A percentile compares a stretch with the other conserved stretches of the same genome.
Evolutionary conservation across 2,113 vertebrate genomes (phyloP).

Genomic region (Morone saxatilis): DNA sequence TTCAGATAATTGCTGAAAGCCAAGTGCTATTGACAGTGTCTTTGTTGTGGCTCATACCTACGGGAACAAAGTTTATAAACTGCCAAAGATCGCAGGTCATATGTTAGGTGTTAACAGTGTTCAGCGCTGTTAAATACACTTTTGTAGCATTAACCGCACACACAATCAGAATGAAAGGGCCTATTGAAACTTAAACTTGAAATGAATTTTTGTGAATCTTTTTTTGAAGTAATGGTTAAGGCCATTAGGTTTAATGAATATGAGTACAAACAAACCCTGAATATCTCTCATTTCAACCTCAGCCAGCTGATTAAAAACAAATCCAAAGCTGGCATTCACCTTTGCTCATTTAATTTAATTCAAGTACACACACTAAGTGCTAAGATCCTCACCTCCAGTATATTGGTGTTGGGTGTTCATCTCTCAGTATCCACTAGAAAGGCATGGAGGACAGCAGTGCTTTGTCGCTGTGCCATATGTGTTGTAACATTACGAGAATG

Average conservation of each 20-base stretch:
- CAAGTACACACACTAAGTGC: neutral
- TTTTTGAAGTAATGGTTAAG: neutral
- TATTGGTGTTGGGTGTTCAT: neutral
- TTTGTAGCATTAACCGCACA: neutral
- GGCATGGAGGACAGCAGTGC: neutral
- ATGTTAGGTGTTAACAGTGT: neutral
- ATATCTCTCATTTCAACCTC: neutral
- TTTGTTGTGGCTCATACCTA: neutral
- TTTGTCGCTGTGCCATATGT: neutral
- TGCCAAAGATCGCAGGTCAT: neutral
- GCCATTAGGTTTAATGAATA: neutral
- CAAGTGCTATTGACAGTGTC: neutral
- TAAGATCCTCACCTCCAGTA: neutral
- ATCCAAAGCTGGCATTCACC: neutral
- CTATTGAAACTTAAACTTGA: neutral
- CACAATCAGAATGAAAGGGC: neutral
- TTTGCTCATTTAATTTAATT: neutral
- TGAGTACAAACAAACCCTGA: neutral
- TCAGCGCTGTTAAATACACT: neutral
- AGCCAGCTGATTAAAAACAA: neutral
- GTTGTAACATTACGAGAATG: neutral
- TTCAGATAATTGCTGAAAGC: no score
- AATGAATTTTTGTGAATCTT: neutral
- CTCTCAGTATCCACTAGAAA: neutral
- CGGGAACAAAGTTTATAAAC: neutral